phyloP scores from a whole-genome alignment of 2,888 invertebrate genomes.

The Steinernema carpocapsae region DNA sequence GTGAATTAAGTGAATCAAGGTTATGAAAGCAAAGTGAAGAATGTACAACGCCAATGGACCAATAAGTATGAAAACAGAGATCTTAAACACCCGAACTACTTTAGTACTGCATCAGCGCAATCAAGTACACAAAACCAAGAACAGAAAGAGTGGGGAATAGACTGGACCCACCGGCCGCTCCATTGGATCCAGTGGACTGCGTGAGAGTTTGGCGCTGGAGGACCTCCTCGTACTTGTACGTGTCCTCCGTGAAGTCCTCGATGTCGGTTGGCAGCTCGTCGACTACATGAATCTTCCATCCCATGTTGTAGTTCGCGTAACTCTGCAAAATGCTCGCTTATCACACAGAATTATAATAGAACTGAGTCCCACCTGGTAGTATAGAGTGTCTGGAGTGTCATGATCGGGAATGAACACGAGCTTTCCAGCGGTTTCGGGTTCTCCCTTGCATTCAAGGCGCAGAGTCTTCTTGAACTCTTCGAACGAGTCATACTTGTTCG shows the following conservation, averaged over 20 bases:
- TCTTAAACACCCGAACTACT: conserved; percentile 19
- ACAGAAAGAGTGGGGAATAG: neutral
- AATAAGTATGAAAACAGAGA: conserved; percentile 15
- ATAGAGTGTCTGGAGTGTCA: conserved; percentile 84
- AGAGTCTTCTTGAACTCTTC: conserved; percentile 84
- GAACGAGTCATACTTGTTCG: conserved; percentile 81
- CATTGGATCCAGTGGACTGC: conserved; percentile 2
- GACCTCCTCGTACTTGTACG: conserved; percentile 57
- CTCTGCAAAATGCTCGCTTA: too few relatives aligned
- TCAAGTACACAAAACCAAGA: neutral
- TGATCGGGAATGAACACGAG: conserved; percentile 78
- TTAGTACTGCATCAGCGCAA: neutral
- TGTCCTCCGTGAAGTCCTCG: conserved; percentile 56
- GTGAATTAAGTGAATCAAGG: neutral
- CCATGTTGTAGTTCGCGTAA: conserved; percentile 91
- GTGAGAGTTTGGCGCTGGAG: conserved; percentile 41
- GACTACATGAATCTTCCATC: conserved; percentile 88
- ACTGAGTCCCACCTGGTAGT: conserved; percentile 73
- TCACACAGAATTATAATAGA: too few relatives aligned
- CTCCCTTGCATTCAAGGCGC: conserved; percentile 75
- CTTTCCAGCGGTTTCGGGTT: conserved; percentile 39
- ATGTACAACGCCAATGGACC: conserved; percentile 8
- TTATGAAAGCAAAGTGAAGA: neutral
- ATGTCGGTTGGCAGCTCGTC: conserved; percentile 73
- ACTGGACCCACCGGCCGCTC: neutral